These are phyloP conservation scores for Mythimna lalbum DNA, from an alignment of 2,888 invertebrate genomes.

Conservation along the genomic window DNA sequence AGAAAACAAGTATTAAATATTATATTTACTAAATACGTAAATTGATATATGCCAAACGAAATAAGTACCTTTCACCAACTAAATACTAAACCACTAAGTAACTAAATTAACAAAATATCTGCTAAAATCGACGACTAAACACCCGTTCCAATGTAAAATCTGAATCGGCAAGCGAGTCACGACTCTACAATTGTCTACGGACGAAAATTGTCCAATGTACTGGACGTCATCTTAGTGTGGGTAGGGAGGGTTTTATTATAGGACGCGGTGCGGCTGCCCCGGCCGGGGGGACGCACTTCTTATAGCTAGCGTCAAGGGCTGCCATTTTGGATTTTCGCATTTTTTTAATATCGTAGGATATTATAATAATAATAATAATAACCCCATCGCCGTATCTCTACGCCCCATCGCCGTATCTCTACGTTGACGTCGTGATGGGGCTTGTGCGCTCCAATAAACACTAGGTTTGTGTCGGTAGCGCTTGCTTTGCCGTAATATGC, in stretches of 20 bases:
- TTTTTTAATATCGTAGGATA: background rate
- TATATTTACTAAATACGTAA: background rate
- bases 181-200: slow-evolving; percentile 73
- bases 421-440: too few relatives aligned
- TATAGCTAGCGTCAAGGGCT: slow-evolving; percentile 80
- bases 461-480: too few relatives aligned
- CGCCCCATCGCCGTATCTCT: too few relatives aligned
- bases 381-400: too few relatives aligned
- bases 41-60: background rate
- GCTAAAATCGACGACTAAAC: background rate
- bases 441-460: too few relatives aligned
- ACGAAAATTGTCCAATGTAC: slow-evolving; percentile 88
- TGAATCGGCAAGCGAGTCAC: slow-evolving; percentile 85
- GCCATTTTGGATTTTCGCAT: slow-evolving; percentile 69
- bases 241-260: slow-evolving; percentile 86
- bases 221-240: slow-evolving; percentile 85
- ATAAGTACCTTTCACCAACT: background rate
- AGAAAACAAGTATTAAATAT: too few relatives aligned
- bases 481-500: too few relatives aligned
- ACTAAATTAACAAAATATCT: slow-evolving; percentile 21
- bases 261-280: slow-evolving; percentile 79
- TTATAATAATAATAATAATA: too few relatives aligned
- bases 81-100: background rate
- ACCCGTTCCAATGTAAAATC: slow-evolving; percentile 66
- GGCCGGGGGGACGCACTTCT: slow-evolving; percentile 81